Evolutionary conservation across 2,113 vertebrate species (phyloP), one percentile per base, ranked within the genome.

Genomic region (Paramormyrops kingsleyae): DNA sequence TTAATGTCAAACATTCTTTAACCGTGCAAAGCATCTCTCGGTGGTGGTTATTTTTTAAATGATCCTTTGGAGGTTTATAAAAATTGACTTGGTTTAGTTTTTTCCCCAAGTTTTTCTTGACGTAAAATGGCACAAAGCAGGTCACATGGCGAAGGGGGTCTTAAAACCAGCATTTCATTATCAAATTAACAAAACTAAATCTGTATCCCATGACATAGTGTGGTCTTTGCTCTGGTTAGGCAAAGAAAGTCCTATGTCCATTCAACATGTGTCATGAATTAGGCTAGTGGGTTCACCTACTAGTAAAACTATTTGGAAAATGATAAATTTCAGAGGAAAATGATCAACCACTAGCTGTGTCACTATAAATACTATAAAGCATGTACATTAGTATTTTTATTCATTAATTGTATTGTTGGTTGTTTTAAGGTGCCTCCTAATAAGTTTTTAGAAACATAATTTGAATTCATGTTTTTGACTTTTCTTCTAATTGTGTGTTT

Each of bases 141-240:
- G 62, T 66, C 87, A 88, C 27, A 59, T 66, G 59, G 62, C 10
- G 2, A 70, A 70, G 39, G 47, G 83, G 24, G 83, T 24, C 74
- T 39, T 59, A 88, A 88, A 88, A 53, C 21, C 15, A 46, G 24
- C n/a, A 59, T 74, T 88, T 88, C 42, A 66, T 88, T 10, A n/a
- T 88, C 56, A 66, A 42, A 66, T 70, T 62, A 66, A 31, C 31
- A 10, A 19, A 19, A n/a, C 8, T 88, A 46, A 24, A n/a, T 66
- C 35, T 39, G 19, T 15, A 88, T 46, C 53, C 59, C 49, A 66
- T 66, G 53, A 88, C 56, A 62, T 35, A 77, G 12, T 39, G 13
- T 15, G 31, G 7, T 88, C 42, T 66, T 44, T 85, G 83, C 83
- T 24, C 19, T 49, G 24, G 10, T 86, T 4, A 27, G 0, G 74